Conservation (phyloP, 2,888 invertebrate species). For the Frankliniella intonsa region DNA sequence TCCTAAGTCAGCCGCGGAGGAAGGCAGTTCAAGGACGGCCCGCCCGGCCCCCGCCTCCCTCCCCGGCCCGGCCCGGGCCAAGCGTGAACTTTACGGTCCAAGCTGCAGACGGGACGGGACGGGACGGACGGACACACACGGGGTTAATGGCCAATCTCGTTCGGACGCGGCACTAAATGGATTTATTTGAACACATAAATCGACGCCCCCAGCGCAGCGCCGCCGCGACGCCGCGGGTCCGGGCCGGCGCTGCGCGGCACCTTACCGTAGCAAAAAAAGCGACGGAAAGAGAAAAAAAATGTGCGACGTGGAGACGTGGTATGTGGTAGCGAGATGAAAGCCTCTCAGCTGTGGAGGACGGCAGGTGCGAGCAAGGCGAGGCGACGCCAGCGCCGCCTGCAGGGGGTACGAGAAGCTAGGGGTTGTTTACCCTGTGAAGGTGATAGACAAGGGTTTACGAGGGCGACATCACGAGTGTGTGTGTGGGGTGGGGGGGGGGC, state of each 20-base stretch:
- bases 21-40: too few species aligned
- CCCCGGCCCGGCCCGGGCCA: too few species aligned
- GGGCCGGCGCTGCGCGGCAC: not conserved
- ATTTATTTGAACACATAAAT: slow-evolving; percentile 25
- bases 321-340: too few species aligned
- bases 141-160: slow-evolving; percentile 21
- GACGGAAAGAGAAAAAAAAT: too few species aligned
- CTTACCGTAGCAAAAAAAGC: too few species aligned
- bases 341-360: too few species aligned
- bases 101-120: not conserved
- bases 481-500: not conserved
- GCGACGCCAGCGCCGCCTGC: too few species aligned
- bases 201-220: not conserved
- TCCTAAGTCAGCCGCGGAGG: not conserved
- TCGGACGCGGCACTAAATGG: slow-evolving; percentile 22
- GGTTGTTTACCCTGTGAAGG: not conserved
- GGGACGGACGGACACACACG: not conserved
- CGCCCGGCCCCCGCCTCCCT: too few species aligned
- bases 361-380: too few species aligned
- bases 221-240: too few species aligned
- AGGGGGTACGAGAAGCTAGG: too few species aligned
- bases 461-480: not conserved
- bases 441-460: slow-evolving; percentile 17
- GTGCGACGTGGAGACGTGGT: too few species aligned
- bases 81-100: not conserved